Evolutionary conservation across 1,140 invertebrate genomes (phyloP).

Genomic region (Acromyrmex charruanus): DNA sequence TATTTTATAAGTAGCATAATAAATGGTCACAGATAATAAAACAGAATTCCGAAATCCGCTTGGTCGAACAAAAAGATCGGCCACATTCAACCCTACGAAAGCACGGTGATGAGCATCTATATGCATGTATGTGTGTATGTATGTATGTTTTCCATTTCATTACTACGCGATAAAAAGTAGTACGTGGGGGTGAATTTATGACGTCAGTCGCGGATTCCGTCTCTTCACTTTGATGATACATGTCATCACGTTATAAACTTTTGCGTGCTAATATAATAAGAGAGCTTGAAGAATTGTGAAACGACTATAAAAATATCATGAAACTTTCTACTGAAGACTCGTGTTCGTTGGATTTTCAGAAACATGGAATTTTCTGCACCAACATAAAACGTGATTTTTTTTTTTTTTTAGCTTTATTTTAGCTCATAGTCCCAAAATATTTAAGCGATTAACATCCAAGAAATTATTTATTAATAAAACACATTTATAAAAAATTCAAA

Average conservation of each 20-base stretch:
- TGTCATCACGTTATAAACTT: constrained; percentile 5
- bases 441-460: neutral
- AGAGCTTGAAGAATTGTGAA: constrained; percentile 15
- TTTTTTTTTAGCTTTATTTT: neutral
- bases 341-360: neutral
- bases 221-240: constrained; percentile 23
- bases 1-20: neutral
- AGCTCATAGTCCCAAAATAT: neutral
- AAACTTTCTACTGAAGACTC: neutral
- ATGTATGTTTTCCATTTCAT: constrained; percentile 34
- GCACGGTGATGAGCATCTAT: constrained; percentile 65
- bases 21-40: constrained; percentile 8
- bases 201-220: constrained; percentile 30
- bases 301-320: neutral
- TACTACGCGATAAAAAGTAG: constrained; percentile 35
- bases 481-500: neutral
- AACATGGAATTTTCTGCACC: constrained; percentile 7
- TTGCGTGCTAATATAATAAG: constrained; percentile 8
- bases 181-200: constrained; percentile 46
- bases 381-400: neutral
- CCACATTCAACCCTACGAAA: constrained; percentile 64
- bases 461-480: neutral
- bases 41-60: constrained; percentile 45
- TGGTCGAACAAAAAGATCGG: constrained; percentile 49
- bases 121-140: constrained; percentile 35